A percentile compares a stretch with the other conserved stretches of the same genome.
phyloP scores from a whole-genome alignment of 2,888 invertebrate species.

The Anarsia innoxiella region DNA sequence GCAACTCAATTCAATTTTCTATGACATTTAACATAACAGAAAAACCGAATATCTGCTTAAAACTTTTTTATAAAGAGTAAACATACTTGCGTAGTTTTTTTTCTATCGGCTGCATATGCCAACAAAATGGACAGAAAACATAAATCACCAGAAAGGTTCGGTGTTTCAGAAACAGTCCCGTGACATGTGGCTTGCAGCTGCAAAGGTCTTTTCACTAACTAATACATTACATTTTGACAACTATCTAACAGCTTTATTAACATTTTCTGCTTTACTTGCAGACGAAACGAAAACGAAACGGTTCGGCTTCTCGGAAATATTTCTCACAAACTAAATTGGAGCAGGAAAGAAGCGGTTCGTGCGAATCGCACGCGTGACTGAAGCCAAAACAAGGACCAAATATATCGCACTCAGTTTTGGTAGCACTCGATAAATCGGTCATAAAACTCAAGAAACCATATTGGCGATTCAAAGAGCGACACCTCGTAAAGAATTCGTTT shows the following conservation, averaged over 20 bases:
- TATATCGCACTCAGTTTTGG: conserved; percentile 47
- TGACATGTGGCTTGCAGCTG: conserved; percentile 67
- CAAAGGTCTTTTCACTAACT: conserved; percentile 24
- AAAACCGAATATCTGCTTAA: no score
- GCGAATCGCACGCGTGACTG: conserved; percentile 54
- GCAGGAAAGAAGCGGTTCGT: conserved; percentile 26
- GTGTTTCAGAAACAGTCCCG: conserved; percentile 43
- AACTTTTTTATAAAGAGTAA: not conserved
- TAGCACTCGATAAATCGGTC: conserved; percentile 41
- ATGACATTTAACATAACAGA: no score
- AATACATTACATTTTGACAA: conserved; percentile 26
- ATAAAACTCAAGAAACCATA: conserved; percentile 37
- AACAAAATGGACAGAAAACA: conserved; percentile 23
- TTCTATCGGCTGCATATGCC: not conserved
- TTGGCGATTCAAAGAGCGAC: conserved; percentile 36
- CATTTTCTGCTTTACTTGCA: conserved; percentile 14
- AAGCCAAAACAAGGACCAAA: conserved; percentile 54
- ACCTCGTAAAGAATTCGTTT: conserved; percentile 39
- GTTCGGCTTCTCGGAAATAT: conserved; percentile 14
- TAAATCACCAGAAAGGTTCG: conserved; percentile 58
- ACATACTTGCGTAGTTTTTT: not conserved
- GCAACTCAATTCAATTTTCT: not conserved
- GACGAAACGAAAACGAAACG: conserved; percentile 21
- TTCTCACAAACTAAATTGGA: conserved; percentile 17
- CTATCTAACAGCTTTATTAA: conserved; percentile 15